phyloP scores from a whole-genome alignment of 2,888 invertebrate species.

The Pristionchus japonicus region DNA sequence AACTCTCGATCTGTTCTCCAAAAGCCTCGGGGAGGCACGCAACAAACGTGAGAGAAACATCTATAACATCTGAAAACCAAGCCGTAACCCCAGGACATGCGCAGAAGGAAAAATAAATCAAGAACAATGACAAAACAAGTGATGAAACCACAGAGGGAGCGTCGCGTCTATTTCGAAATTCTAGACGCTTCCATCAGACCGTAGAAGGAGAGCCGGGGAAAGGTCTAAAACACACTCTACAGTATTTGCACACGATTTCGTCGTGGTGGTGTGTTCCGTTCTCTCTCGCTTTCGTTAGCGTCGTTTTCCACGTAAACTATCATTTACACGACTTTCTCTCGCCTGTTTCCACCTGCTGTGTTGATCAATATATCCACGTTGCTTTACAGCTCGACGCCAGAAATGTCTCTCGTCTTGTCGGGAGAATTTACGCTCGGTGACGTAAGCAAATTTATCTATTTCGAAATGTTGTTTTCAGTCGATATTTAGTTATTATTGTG shows the following conservation, averaged over 20 bases:
- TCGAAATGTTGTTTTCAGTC: background rate
- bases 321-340: constrained; percentile 1
- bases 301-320: background rate
- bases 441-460: background rate
- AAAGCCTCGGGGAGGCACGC: constrained; percentile 25
- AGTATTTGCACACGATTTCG: too few relatives aligned
- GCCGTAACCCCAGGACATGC: background rate
- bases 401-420: constrained; percentile 39
- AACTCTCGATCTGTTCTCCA: constrained; percentile 41
- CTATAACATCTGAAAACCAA: constrained; percentile 40
- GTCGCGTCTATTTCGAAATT: background rate
- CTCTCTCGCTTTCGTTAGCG: background rate
- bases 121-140: background rate
- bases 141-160: background rate
- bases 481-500: background rate
- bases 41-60: constrained; percentile 35
- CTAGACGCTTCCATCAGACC: background rate
- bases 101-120: background rate
- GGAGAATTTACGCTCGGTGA: constrained; percentile 39
- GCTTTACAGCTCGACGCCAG: background rate
- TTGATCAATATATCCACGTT: background rate
- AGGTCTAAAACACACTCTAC: background rate
- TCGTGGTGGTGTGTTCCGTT: background rate
- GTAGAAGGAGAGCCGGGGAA: too few relatives aligned
- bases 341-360: background rate